A percentile compares a stretch with the other conserved stretches of the same genome.
These are phyloP conservation scores for Kryptopterus vitreolus DNA, from an alignment of 2,797 vertebrate genomes.

Conservation along the genomic window DNA sequence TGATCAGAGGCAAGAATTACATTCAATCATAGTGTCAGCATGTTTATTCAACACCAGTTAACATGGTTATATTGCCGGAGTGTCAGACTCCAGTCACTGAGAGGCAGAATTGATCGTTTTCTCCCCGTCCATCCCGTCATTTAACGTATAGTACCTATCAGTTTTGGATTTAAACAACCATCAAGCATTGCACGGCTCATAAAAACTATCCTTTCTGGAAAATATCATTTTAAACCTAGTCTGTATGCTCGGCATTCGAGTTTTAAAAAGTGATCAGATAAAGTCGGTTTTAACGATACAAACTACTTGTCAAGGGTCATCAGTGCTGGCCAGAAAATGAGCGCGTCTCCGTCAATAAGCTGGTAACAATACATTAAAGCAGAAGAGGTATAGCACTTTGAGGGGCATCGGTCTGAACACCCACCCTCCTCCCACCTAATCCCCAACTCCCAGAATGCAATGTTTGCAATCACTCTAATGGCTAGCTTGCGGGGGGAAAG, in stretches of 20 bases:
- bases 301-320: background rate
- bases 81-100: background rate
- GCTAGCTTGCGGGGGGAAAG: conserved; percentile 44
- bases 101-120: background rate
- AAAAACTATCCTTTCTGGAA: background rate
- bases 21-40: background rate
- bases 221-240: background rate
- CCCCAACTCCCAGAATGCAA: conserved; percentile 2
- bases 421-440: background rate
- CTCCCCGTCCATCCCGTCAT: too few relatives aligned
- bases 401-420: conserved; percentile 18
- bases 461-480: conserved; percentile 18
- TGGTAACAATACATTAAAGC: conserved; percentile 16
- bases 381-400: background rate
- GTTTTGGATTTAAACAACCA: background rate
- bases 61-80: background rate
- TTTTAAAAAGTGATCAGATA: background rate
- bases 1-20: background rate
- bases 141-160: background rate
- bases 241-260: background rate
- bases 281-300: conserved; percentile 26
- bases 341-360: background rate
- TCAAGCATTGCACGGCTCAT: too few relatives aligned
- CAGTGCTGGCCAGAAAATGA: background rate
- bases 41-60: conserved; percentile 2